These are phyloP conservation scores for Heteromurus nitidus DNA, from an alignment of 2,888 invertebrate genomes.

Conservation along the genomic window DNA sequence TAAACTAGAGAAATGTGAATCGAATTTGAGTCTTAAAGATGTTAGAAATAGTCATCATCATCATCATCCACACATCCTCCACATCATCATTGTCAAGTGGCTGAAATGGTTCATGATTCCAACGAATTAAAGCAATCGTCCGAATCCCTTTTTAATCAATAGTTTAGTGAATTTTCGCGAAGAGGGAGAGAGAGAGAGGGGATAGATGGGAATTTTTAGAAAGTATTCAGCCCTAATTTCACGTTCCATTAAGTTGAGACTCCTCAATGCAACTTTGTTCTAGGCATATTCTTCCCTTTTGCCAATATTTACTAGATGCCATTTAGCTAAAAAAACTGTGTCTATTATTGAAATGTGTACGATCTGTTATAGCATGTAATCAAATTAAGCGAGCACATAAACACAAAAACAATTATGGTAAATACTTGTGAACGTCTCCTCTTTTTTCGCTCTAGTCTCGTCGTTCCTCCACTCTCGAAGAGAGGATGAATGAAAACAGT, in stretches of 20 bases:
- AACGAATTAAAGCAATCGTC: not conserved
- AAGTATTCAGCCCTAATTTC: slow-evolving; percentile 59
- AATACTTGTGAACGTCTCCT: too few species aligned
- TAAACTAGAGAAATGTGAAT: not conserved
- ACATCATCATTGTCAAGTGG: not conserved
- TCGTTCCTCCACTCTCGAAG: too few species aligned
- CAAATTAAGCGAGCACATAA: slow-evolving; percentile 43
- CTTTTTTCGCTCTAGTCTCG: too few species aligned
- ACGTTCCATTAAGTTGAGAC: slow-evolving; percentile 60
- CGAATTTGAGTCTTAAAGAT: not conserved
- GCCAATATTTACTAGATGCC: slow-evolving; percentile 4
- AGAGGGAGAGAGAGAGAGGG: not conserved
- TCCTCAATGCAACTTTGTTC: slow-evolving; percentile 31
- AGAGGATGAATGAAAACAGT: not conserved
- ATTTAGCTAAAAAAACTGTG: not conserved
- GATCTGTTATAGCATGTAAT: slow-evolving; percentile 59
- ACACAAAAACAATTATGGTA: slow-evolving; percentile 3
- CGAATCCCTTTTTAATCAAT: not conserved
- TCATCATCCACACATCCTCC: too few species aligned
- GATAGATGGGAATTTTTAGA: slow-evolving; percentile 38
- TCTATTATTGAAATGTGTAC: slow-evolving; percentile 9
- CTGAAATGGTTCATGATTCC: slow-evolving; percentile 1
- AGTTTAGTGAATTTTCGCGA: not conserved
- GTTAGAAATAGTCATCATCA: not conserved
- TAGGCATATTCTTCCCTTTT: slow-evolving; percentile 34